Conservation (phyloP, 1,140 invertebrate genomes). For the Lysiphlebus fabarum region DNA sequence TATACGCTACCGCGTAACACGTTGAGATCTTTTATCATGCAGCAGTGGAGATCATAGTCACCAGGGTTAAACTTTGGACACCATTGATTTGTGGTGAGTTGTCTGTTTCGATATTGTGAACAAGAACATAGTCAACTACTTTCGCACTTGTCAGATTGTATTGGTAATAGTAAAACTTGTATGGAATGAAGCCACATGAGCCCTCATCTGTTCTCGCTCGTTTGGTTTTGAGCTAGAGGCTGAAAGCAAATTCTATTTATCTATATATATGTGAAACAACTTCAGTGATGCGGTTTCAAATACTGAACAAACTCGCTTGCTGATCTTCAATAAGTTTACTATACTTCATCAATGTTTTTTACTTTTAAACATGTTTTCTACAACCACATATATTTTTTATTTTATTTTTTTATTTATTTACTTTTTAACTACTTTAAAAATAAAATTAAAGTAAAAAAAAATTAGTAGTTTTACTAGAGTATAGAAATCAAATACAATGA, state of each 20-base stretch:
- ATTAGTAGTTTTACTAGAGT: no score
- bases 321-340: no score
- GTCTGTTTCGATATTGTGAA: constrained; percentile 7
- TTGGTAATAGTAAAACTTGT: constrained; percentile 25
- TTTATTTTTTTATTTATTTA: no score
- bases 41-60: constrained; percentile 5
- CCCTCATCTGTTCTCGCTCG: no score
- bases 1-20: constrained; percentile 40
- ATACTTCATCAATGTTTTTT: no score
- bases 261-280: not conserved
- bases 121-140: constrained; percentile 21
- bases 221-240: no score
- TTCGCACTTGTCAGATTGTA: constrained; percentile 18
- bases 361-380: no score
- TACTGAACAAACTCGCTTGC: not conserved
- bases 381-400: no score
- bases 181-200: not conserved
- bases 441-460: no score
- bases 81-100: constrained; percentile 44
- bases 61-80: constrained; percentile 43
- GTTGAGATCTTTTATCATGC: constrained; percentile 20
- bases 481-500: no score
- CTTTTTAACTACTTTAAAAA: no score
- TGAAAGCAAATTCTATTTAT: no score
- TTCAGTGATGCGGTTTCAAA: not conserved